Conservation (phyloP, 2,113 vertebrate genomes). For the Rostratula benghalensis region DNA sequence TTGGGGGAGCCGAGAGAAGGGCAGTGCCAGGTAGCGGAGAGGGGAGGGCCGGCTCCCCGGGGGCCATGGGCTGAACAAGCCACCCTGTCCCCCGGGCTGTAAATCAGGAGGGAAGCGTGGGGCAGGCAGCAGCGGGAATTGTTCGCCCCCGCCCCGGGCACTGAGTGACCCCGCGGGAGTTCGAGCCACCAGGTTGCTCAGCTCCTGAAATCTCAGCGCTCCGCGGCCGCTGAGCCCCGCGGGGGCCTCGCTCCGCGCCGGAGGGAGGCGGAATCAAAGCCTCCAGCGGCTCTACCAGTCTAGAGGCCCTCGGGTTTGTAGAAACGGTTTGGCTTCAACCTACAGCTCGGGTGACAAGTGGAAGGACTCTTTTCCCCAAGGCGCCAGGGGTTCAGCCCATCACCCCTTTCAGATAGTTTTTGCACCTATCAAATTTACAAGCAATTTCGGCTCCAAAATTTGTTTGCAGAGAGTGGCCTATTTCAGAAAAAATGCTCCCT, state of each 20-base stretch:
- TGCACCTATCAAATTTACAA: not conserved
- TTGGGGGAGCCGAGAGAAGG: not conserved
- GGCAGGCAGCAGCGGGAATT: not conserved
- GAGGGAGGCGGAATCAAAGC: not conserved
- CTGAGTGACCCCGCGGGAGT: not conserved
- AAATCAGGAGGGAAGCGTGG: not conserved
- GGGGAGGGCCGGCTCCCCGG: not conserved
- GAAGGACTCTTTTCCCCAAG: not conserved
- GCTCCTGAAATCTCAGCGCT: not conserved
- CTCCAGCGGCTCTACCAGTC: rapidly evolving
- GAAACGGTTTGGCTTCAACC: not conserved
- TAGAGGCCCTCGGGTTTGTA: not conserved
- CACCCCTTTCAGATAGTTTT: not conserved
- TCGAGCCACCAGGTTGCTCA: not conserved
- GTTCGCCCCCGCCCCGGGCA: not conserved
- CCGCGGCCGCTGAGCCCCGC: not conserved
- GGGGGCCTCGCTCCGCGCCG: rapidly evolving
- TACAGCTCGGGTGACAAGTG: not conserved
- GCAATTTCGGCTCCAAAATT: not conserved
- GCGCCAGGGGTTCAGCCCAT: not conserved
- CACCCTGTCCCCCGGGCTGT: not conserved
- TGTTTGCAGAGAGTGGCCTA: not conserved
- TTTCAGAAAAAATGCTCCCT: not conserved
- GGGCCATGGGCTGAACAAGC: not conserved
- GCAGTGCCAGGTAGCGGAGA: not conserved